These are phyloP conservation scores for Otocyon megalotis DNA, from an alignment of 2,113 vertebrate species.

Conservation along the genomic window DNA sequence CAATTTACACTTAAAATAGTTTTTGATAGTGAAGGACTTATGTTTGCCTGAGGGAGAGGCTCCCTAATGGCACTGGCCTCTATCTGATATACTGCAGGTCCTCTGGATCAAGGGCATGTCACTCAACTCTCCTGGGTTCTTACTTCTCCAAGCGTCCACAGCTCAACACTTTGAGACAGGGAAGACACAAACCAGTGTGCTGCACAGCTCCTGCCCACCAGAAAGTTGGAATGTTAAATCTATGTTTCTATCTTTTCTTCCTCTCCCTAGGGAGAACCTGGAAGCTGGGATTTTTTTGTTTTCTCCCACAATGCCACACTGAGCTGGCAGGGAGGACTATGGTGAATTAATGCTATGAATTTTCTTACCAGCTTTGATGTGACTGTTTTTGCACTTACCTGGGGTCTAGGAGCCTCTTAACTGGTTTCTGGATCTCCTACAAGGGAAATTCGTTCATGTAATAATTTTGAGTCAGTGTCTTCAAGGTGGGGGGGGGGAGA, in stretches of 20 bases:
- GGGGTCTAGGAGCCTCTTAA: neutral
- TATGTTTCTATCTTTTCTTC: neutral
- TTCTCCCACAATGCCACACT: neutral
- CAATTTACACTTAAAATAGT: neutral
- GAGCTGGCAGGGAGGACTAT: neutral
- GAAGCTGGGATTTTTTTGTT: neutral
- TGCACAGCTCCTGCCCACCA: neutral
- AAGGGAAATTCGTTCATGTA: neutral
- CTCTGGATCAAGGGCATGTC: neutral
- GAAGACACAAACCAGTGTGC: neutral
- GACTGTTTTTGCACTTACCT: neutral
- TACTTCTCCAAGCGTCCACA: neutral
- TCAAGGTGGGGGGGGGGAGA: neutral
- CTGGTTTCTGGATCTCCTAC: neutral
- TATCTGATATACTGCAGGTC: neutral
- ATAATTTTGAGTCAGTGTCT: neutral
- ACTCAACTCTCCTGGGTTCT: neutral
- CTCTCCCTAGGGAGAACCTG: neutral
- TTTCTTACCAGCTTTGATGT: neutral
- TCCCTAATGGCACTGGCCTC: neutral
- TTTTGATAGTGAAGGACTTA: neutral
- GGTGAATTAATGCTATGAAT: neutral
- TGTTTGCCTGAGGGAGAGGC: neutral
- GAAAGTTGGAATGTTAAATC: neutral
- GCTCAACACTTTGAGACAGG: neutral